Evolutionary conservation across 2,113 vertebrate genomes (phyloP), one percentile per base, ranked within the genome.

Genomic region (Passer montanus): DNA sequence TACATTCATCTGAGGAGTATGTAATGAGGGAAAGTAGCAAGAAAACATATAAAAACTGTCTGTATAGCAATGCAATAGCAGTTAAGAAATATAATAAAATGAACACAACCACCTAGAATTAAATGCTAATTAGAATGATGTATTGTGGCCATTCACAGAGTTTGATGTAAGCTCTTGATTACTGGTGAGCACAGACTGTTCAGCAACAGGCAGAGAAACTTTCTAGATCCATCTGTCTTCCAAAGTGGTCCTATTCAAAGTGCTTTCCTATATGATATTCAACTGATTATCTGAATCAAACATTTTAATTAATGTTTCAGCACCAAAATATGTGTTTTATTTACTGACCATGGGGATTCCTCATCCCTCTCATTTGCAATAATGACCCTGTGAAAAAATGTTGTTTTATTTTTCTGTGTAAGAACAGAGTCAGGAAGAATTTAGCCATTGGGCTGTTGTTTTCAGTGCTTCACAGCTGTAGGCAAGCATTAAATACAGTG

Each of bases 51-150:
- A 97, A 97, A 97, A 96, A 9, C 72, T 22, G 18, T 93, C 87
- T 88, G 50, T 47, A 31, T 89, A 93, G 67, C 30, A 96, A 67
- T 84, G 64, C 50, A 83, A 58, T 70, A 91, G 43, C 37, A 81
- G 58, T 94, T 97, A 97, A 96, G 87, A 96, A 93, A 96, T 94
- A 90, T 49, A 96, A 97, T 92, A 95, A 97, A 97, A 95, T 77
- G 26, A 96, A 88, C 58, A 88, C 35, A 96, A 90, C 41, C 9
- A 68, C 82, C 69, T 84, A 95, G 93, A 94, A 66, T 95, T 96
- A 88, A 90, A 83, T n/a, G 24, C 73, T 96, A 96, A 96, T 97
- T 97, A 94, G 53, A 63, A 92, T 92, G 90, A 96, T 90, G 93
- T 97, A 67, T 95, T 77, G 13, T n/a, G 14, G 37, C 59, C 21